Conservation (phyloP, 1,140 invertebrate genomes). For the Pachypsylla venusta region DNA sequence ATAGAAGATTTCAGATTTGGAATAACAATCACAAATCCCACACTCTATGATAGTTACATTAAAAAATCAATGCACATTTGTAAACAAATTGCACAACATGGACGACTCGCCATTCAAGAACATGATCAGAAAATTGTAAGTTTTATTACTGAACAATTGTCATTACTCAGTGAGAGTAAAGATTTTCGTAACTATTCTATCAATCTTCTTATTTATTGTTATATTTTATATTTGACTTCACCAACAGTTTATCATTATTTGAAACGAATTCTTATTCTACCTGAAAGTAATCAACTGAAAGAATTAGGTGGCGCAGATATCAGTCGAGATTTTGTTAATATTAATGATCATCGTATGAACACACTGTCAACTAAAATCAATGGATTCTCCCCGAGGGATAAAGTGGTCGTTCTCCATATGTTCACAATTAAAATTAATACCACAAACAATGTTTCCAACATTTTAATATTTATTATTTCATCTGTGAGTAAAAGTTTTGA, state of each 20-base stretch:
- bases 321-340: neutral
- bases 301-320: conserved; percentile 1
- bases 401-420: neutral
- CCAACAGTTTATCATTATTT: neutral
- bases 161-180: conserved; percentile 2
- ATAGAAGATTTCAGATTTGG: neutral
- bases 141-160: neutral
- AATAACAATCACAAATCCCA: neutral
- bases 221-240: neutral
- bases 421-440: neutral
- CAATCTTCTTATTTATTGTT: neutral
- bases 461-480: neutral
- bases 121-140: neutral
- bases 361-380: neutral
- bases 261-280: neutral
- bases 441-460: neutral
- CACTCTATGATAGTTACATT: neutral
- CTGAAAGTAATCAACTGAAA: neutral
- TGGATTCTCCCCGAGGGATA: neutral
- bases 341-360: neutral
- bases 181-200: neutral
- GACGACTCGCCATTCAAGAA: neutral
- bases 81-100: neutral
- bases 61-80: neutral
- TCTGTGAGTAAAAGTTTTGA: neutral